Evolutionary conservation across 2,113 vertebrate genomes (phyloP).

Genomic region (Narcine bancroftii): DNA sequence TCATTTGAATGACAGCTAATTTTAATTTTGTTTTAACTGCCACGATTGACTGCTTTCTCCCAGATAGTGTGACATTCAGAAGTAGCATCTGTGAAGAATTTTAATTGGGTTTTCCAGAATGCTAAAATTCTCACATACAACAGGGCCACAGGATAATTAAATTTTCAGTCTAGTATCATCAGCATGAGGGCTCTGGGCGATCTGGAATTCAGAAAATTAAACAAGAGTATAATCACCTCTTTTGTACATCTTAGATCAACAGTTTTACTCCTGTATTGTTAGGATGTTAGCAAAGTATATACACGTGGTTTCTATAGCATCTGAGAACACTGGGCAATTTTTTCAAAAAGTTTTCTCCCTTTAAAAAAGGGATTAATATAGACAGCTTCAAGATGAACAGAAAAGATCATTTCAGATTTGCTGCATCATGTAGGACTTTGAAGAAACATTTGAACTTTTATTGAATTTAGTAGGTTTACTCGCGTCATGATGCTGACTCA

Average conservation of each 20-base stretch:
- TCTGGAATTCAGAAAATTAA: background rate
- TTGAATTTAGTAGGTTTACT: too few species aligned
- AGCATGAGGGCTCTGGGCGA: background rate
- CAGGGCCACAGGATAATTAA: background rate
- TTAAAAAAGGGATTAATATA: too few species aligned
- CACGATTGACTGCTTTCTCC: background rate
- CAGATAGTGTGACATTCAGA: background rate
- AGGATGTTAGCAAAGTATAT: background rate
- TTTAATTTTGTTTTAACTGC: constrained; percentile 18
- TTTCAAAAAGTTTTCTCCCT: too few species aligned
- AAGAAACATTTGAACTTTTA: too few species aligned
- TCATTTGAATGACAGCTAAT: constrained; percentile 16
- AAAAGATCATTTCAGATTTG: too few species aligned
- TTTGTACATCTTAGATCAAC: background rate
- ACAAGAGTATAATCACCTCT: background rate
- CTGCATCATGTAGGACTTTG: too few species aligned
- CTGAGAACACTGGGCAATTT: too few species aligned
- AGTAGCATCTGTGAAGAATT: background rate
- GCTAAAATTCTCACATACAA: background rate
- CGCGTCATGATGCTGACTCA: too few species aligned
- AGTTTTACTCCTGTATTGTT: background rate
- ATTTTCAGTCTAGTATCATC: background rate
- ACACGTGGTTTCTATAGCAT: background rate
- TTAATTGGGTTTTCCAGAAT: background rate
- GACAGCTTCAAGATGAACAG: too few species aligned